Evolutionary conservation across 2,113 vertebrate genomes (phyloP).

Genomic region (Semicossyphus pulcher): DNA sequence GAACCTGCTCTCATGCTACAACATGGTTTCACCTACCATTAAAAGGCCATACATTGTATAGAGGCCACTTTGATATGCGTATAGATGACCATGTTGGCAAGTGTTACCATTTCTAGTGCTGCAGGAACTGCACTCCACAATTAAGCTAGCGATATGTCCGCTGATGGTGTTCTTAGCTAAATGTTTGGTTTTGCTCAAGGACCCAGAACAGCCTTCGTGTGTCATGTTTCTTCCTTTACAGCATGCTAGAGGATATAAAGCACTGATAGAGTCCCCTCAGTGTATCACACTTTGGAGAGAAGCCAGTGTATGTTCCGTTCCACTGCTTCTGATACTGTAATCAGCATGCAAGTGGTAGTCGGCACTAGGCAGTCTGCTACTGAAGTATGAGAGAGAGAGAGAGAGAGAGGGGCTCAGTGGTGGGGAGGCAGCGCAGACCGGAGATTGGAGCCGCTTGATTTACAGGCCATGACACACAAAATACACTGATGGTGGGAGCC

Average conservation of each 20-base stretch:
- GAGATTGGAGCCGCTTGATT: constrained; percentile 71
- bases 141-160: constrained; percentile 2
- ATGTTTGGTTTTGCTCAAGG: constrained; percentile 41
- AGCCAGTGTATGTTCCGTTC: constrained; percentile 63
- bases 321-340: constrained; percentile 73
- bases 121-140: background rate
- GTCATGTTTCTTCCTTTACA: constrained; percentile 38
- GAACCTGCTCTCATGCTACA: constrained; percentile 55
- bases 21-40: constrained; percentile 33
- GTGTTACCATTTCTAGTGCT: constrained; percentile 9
- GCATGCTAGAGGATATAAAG: constrained; percentile 50
- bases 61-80: constrained; percentile 21
- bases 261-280: constrained; percentile 52
- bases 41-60: constrained; percentile 31
- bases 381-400: constrained; percentile 55
- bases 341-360: constrained; percentile 66
- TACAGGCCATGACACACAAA: constrained; percentile 59
- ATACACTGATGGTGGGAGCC: constrained; percentile 35
- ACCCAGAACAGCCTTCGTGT: constrained; percentile 29
- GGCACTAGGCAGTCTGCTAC: constrained; percentile 52
- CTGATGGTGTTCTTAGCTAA: constrained; percentile 12
- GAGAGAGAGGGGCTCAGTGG: constrained; percentile 22
- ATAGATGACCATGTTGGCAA: background rate
- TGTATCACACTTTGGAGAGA: constrained; percentile 59
- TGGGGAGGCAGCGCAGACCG: constrained; percentile 17